Evolutionary conservation across 1,140 invertebrate species (phyloP).

Genomic region (Dolichoris vasculosae): DNA sequence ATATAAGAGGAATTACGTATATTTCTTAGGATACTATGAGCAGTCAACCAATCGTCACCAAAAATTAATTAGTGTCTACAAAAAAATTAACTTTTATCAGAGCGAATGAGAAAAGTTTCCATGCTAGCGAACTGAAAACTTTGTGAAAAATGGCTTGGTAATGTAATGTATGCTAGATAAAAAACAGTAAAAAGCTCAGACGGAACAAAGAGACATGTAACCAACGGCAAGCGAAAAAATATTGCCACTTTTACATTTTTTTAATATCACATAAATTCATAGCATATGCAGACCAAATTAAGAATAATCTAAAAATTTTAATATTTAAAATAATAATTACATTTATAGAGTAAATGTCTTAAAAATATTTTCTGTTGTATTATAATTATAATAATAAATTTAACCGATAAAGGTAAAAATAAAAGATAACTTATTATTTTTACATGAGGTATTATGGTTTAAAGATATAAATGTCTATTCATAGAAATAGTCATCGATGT

Average conservation of each 20-base stretch:
- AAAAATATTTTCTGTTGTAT: not conserved
- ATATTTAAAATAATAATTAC: not conserved
- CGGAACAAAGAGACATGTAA: not conserved
- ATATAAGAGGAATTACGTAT: not conserved
- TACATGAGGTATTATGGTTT: no score
- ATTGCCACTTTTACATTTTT: slow-evolving; percentile 12
- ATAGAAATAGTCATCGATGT: no score
- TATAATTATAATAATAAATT: no score
- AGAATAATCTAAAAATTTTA: not conserved
- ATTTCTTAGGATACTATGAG: not conserved
- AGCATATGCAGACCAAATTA: not conserved
- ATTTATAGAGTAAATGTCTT: not conserved
- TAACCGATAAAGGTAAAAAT: no score
- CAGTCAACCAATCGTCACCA: slow-evolving; percentile 16
- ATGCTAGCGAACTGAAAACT: slow-evolving; percentile 32
- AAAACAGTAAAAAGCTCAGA: not conserved
- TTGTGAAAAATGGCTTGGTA: slow-evolving; percentile 39
- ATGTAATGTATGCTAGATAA: slow-evolving; percentile 16
- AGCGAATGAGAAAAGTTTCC: slow-evolving; percentile 27
- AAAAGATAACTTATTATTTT: no score
- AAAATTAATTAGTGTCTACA: slow-evolving; percentile 27
- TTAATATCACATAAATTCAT: slow-evolving; percentile 5
- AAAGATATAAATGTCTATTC: no score
- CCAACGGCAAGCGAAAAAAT: slow-evolving; percentile 17
- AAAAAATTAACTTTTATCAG: slow-evolving; percentile 28